Evolutionary conservation across 2,113 vertebrate species (phyloP).

Genomic region (Saguinus imperator): DNA sequence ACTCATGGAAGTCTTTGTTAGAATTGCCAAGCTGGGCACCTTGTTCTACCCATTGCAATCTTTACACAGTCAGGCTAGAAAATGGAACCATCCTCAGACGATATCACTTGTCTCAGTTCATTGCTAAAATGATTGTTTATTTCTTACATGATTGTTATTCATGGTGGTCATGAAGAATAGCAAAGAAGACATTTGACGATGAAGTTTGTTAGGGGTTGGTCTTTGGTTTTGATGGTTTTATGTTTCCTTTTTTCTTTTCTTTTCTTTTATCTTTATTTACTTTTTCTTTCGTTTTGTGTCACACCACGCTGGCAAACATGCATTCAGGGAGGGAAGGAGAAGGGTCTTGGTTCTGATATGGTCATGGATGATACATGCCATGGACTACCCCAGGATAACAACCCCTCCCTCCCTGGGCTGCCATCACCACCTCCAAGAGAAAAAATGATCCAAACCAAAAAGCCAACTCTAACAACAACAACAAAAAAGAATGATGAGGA

Average conservation of each 20-base stretch:
- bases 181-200: conserved; percentile 86
- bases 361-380: conserved; percentile 89
- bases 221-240: conserved; percentile 81
- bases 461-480: conserved; percentile 41
- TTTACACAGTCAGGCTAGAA: conserved; percentile 94
- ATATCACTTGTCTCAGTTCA: conserved; percentile 79
- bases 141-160: conserved; percentile 83
- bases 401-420: conserved; percentile 53
- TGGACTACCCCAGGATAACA: conserved; percentile 77
- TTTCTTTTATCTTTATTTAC: conserved; percentile 60
- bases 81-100: conserved; percentile 88
- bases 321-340: conserved; percentile 85
- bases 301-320: conserved; percentile 89
- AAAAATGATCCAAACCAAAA: conserved; percentile 76
- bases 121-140: conserved; percentile 81
- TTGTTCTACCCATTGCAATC: conserved; percentile 82
- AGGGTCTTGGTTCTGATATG: conserved; percentile 81
- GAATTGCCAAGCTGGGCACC: conserved; percentile 84
- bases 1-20: conserved; percentile 81
- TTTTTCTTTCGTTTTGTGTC: conserved; percentile 74
- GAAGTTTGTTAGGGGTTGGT: conserved; percentile 81
- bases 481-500: conserved; percentile 34
- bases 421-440: conserved; percentile 68
- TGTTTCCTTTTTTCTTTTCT: conserved; percentile 55
- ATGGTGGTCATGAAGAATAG: conserved; percentile 92